These are phyloP conservation scores for Alloplasta piceator DNA, from an alignment of 2,888 invertebrate genomes.

Conservation along the genomic window DNA sequence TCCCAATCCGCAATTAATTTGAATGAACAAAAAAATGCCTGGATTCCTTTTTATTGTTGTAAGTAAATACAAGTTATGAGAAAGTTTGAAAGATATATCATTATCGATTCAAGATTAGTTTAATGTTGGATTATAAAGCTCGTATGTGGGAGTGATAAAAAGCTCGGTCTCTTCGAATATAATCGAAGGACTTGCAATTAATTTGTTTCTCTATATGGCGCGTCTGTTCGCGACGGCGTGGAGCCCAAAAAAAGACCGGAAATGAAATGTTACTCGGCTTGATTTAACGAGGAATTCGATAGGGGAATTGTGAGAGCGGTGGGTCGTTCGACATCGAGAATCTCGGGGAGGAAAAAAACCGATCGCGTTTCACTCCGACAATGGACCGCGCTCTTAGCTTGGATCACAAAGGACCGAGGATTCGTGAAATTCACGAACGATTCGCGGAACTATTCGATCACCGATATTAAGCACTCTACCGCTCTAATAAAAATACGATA, in stretches of 20 bases:
- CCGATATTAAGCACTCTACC: background rate
- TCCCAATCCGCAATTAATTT: too few relatives aligned
- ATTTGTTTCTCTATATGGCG: background rate
- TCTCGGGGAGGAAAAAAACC: background rate
- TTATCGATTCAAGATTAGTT: too few relatives aligned
- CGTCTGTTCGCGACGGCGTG: background rate
- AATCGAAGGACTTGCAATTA: conserved; percentile 2
- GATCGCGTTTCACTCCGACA: conserved; percentile 2
- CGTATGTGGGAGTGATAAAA: background rate
- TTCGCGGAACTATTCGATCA: background rate
- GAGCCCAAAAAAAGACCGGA: background rate
- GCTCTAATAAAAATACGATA: too few relatives aligned
- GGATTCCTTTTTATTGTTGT: too few relatives aligned
- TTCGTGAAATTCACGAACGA: conserved; percentile 3
- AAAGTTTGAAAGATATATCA: too few relatives aligned
- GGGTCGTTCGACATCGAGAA: background rate
- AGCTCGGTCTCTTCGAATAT: background rate
- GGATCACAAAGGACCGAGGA: conserved; percentile 18
- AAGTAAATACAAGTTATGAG: too few relatives aligned
- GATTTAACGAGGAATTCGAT: background rate
- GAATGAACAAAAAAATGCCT: too few relatives aligned
- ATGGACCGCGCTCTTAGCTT: background rate
- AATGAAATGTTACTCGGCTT: background rate
- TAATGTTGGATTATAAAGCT: too few relatives aligned
- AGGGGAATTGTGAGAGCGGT: background rate